Conservation (phyloP, 1,140 invertebrate genomes). For the Drosophila chauvacae region DNA sequence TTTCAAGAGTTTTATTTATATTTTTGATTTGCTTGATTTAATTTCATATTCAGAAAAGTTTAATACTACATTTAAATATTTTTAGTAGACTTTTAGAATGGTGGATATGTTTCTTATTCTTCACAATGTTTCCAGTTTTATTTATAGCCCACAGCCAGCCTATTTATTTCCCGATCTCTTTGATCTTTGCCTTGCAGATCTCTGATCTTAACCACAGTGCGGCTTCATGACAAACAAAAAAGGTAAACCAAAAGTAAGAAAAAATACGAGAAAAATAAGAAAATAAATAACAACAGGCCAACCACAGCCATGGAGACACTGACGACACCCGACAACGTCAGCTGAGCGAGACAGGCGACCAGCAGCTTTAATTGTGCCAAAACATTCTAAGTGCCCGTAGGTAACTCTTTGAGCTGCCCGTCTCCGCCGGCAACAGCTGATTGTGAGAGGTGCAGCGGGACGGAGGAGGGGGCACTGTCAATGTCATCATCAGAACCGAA, state of each 20-base stretch:
- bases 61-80: too few relatives aligned
- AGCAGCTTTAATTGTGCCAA: constrained; percentile 79
- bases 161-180: constrained; percentile 4
- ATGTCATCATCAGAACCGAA: constrained; percentile 52
- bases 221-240: constrained; percentile 17
- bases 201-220: constrained; percentile 23
- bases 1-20: too few relatives aligned
- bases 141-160: neutral
- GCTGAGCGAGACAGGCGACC: constrained; percentile 59
- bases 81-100: too few relatives aligned
- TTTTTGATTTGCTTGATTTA: too few relatives aligned
- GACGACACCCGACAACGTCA: constrained; percentile 58
- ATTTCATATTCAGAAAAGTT: too few relatives aligned
- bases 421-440: constrained; percentile 51
- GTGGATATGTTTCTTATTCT: too few relatives aligned
- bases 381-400: constrained; percentile 76
- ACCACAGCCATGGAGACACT: constrained; percentile 40
- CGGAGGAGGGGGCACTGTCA: constrained; percentile 29
- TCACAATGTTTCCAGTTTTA: too few relatives aligned
- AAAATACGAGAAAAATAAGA: constrained; percentile 3
- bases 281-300: constrained; percentile 36
- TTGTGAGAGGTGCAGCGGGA: constrained; percentile 12
- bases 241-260: neutral
- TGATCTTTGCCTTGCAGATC: neutral
- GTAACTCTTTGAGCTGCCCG: constrained; percentile 56